Conservation (phyloP, 1,140 invertebrate genomes). For the Drosophila funebris region DNA sequence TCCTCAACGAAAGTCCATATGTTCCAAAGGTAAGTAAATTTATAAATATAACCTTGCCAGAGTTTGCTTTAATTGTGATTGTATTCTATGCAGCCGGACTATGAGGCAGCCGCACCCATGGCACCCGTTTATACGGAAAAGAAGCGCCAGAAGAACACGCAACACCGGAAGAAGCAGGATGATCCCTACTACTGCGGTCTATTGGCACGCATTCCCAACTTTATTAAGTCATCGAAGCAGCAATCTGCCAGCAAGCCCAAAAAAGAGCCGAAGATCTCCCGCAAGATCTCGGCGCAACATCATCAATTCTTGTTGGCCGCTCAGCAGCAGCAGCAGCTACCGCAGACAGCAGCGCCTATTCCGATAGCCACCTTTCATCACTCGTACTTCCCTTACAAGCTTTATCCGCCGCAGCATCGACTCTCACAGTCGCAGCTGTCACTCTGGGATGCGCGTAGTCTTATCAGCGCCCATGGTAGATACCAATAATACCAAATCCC, state of each 20-base stretch:
- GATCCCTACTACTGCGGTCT: conserved; percentile 94
- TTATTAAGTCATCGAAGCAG: conserved; percentile 85
- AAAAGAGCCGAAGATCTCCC: conserved; percentile 77
- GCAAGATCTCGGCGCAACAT: conserved; percentile 79
- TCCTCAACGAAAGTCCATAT: conserved; percentile 78
- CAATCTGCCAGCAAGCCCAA: conserved; percentile 64
- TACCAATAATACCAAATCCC: neutral
- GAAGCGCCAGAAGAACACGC: conserved; percentile 65
- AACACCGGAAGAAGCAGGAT: conserved; percentile 85
- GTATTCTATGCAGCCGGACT: conserved; percentile 65
- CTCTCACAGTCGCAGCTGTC: conserved; percentile 81
- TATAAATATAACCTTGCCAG: neutral
- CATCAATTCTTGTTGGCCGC: conserved; percentile 43
- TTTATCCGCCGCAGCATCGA: conserved; percentile 74
- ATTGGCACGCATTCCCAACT: conserved; percentile 92
- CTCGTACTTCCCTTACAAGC: conserved; percentile 78
- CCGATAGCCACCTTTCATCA: conserved; percentile 80
- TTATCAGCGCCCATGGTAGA: conserved; percentile 81
- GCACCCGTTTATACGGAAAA: conserved; percentile 66
- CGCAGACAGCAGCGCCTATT: conserved; percentile 63
- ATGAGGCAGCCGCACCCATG: conserved; percentile 55
- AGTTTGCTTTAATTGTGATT: neutral
- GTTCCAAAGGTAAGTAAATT: conserved; percentile 69
- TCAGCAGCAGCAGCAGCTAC: conserved; percentile 47
- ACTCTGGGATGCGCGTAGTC: conserved; percentile 82